phyloP scores from a whole-genome alignment of 2,888 invertebrate genomes.

The Synergus umbraculus region DNA sequence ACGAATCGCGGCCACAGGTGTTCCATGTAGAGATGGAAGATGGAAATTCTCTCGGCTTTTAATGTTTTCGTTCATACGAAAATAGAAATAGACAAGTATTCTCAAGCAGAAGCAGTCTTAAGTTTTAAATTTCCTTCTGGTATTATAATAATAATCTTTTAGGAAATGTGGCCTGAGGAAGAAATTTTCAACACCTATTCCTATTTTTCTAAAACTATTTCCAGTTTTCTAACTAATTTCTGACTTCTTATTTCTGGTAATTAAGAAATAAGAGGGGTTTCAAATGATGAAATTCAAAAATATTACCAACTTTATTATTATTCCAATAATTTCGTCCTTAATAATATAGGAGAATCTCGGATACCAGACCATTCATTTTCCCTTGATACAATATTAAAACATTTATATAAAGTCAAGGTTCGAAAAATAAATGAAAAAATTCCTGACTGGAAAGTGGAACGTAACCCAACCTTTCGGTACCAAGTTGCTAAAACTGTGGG shows the following conservation, averaged over 20 bases:
- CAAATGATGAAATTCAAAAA: too few species aligned
- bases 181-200: too few species aligned
- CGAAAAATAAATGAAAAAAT: not conserved
- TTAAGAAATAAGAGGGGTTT: too few species aligned
- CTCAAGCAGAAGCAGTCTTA: not conserved
- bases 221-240: too few species aligned
- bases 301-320: too few species aligned
- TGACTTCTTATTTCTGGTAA: too few species aligned
- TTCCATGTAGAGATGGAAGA: constrained; percentile 45
- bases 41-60: constrained; percentile 9
- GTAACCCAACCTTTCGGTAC: not conserved
- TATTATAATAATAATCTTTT: not conserved
- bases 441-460: not conserved
- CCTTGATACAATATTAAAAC: not conserved
- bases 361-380: not conserved
- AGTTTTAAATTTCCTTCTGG: not conserved
- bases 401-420: not conserved
- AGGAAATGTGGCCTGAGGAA: too few species aligned
- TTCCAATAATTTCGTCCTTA: not conserved
- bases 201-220: too few species aligned
- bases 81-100: not conserved
- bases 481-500: not conserved
- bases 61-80: constrained; percentile 1
- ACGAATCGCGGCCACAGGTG: constrained; percentile 69
- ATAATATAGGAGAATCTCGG: not conserved